Conservation (phyloP, 2,113 vertebrate genomes). For the Sinocyclocheilus rhinocerous region DNA sequence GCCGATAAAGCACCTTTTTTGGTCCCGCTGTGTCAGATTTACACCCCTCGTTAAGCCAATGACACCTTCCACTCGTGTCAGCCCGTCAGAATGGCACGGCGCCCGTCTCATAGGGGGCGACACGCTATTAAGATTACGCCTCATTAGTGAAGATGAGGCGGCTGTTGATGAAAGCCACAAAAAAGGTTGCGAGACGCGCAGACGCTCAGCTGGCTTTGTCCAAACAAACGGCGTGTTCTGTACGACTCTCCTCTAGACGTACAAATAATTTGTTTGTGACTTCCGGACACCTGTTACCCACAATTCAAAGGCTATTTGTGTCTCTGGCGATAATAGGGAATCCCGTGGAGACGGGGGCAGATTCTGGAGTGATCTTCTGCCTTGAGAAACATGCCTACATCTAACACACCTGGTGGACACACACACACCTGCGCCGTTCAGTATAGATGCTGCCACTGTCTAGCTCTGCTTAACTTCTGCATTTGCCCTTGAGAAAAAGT, state of each 20-base stretch:
- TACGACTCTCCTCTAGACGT: neutral
- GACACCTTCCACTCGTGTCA: constrained; percentile 52
- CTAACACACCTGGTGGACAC: constrained; percentile 18
- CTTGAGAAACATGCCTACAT: neutral
- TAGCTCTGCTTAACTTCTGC: neutral
- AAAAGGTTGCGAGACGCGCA: neutral
- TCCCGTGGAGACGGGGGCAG: constrained; percentile 3
- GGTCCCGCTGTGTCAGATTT: constrained; percentile 59
- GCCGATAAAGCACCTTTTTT: constrained; percentile 47
- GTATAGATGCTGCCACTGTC: neutral
- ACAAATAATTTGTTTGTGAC: constrained; percentile 34
- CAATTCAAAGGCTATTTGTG: constrained; percentile 37
- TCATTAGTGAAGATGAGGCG: constrained; percentile 46
- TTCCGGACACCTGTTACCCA: constrained; percentile 45
- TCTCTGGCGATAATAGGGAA: constrained; percentile 27
- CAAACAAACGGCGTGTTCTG: constrained; percentile 23
- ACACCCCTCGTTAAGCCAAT: constrained; percentile 56
- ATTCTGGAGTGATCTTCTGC: constrained; percentile 19
- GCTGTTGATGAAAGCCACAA: constrained; percentile 17
- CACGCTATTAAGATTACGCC: constrained; percentile 55
- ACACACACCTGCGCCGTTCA: neutral
- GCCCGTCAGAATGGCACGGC: constrained; percentile 39
- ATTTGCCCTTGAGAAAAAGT: constrained; percentile 39
- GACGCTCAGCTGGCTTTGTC: constrained; percentile 3
- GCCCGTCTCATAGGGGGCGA: constrained; percentile 35